Conservation (phyloP, 2,797 vertebrate genomes). For the Oryzias dopingdopingensis region DNA sequence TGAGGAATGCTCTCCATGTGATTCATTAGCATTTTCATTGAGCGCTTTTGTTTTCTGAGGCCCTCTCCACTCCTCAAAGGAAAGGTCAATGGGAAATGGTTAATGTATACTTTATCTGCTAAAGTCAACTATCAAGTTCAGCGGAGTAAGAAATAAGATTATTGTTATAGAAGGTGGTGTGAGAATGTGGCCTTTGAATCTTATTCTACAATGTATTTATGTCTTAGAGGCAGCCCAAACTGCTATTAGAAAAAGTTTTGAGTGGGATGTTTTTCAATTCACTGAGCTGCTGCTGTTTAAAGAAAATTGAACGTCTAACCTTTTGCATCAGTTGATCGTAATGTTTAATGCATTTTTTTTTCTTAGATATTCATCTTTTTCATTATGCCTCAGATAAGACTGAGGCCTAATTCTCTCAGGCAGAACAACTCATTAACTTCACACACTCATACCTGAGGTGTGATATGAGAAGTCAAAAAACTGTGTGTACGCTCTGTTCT, state of each 20-base stretch:
- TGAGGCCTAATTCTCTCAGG: slow-evolving; percentile 55
- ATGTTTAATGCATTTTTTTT: slow-evolving; percentile 70
- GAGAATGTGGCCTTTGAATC: slow-evolving; percentile 72
- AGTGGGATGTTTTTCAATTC: slow-evolving; percentile 67
- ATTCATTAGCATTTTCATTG: slow-evolving; percentile 77
- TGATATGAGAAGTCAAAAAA: slow-evolving; percentile 40
- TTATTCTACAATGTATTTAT: slow-evolving; percentile 67
- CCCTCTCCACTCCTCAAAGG: slow-evolving; percentile 54
- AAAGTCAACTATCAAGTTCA: slow-evolving; percentile 73
- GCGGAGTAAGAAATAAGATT: slow-evolving; percentile 78
- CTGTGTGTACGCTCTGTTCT: slow-evolving; percentile 2
- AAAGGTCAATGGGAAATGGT: slow-evolving; percentile 77
- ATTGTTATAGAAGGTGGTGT: slow-evolving; percentile 67
- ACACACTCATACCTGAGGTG: slow-evolving; percentile 58
- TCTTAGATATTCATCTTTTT: slow-evolving; percentile 70
- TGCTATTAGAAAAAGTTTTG: slow-evolving; percentile 67
- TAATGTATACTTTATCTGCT: slow-evolving; percentile 73
- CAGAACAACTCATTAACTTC: slow-evolving; percentile 67
- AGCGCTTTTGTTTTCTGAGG: slow-evolving; percentile 73
- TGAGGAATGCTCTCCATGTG: slow-evolving; percentile 57
- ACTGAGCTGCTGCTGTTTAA: slow-evolving; percentile 57
- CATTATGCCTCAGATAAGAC: slow-evolving; percentile 63
- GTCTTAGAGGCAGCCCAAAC: slow-evolving; percentile 65
- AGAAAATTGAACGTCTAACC: slow-evolving; percentile 69
- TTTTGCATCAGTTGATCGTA: slow-evolving; percentile 69